Evolutionary conservation across 2,113 vertebrate genomes (phyloP), one percentile per base, ranked within the genome.

Genomic region (Nothobranchius kuhntae): DNA sequence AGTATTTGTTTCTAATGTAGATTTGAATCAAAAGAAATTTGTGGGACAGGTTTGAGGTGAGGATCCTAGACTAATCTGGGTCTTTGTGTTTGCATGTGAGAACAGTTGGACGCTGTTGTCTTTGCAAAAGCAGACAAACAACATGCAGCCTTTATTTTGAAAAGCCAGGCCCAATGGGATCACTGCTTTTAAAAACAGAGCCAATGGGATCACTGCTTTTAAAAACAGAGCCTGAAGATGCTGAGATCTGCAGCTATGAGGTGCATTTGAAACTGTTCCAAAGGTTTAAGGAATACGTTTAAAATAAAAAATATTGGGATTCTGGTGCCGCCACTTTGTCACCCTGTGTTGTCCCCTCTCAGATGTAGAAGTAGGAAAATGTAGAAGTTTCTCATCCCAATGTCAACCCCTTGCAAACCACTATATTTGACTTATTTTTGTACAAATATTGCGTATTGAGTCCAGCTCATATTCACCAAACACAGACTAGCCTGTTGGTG

Each of bases 101-200:
- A 86, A 80, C 85, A 84, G 83, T 81, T 80, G 75, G 72, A 77
- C 66, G 65, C 55, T 69, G 66, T 15, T 62, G 62, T 77, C 69
- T 83, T 77, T 76, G 71, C 71, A 84, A 73, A 77, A 67, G 44
- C 68, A 78, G 67, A 66, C 38, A 38, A 68, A 58, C 61, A 76
- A 68, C 44, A 50, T 60, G 56, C 70, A 80, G 78, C 80, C 81
- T 78, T 83, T 82, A 69, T 77, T 78, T 38, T 57, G 61, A 73
- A 78, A 84, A 82, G 65, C 56, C 76, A 72, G 60, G 63, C 66
- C 77, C 71, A 2, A 11, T 12, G 69, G 83, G 77, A 83, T 53
- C 57, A 60, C 13, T 7, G 58, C 53, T 76, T 57, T 61, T 65
- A 54, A 75, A 55, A 75, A 75, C 56, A 13, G 68, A 11, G 11